phyloP scores from a whole-genome alignment of 2,888 invertebrate genomes.

The Monopis laevigella region DNA sequence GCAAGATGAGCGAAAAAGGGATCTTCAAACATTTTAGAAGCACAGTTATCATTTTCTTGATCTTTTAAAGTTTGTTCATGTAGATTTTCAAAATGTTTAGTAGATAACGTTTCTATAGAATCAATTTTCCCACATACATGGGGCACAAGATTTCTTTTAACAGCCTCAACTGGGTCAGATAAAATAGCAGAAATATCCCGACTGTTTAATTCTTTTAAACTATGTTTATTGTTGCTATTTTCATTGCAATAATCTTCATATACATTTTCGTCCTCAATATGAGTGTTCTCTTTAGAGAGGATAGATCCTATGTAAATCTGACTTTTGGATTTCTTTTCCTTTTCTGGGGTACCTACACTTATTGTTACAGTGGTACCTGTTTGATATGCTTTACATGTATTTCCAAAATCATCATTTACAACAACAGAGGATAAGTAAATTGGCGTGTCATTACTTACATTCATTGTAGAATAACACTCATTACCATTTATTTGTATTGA shows the following conservation, averaged over 20 bases:
- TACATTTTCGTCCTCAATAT: slow-evolving; percentile 36
- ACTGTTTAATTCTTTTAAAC: slow-evolving; percentile 19
- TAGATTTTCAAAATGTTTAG: slow-evolving; percentile 26
- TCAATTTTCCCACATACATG: slow-evolving; percentile 77
- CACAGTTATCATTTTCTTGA: slow-evolving; percentile 51
- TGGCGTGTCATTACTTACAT: slow-evolving; percentile 74
- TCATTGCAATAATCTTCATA: slow-evolving; percentile 54
- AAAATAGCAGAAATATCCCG: slow-evolving; percentile 65
- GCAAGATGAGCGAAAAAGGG: slow-evolving; percentile 71
- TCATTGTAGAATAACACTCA: slow-evolving; percentile 80
- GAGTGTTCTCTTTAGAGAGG: slow-evolving; percentile 31
- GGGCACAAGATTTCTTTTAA: slow-evolving; percentile 77
- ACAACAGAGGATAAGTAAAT: slow-evolving; percentile 79
- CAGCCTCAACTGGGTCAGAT: slow-evolving; percentile 80
- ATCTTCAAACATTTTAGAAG: slow-evolving; percentile 70
- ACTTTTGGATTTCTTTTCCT: slow-evolving; percentile 54
- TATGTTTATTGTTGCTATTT: slow-evolving; percentile 22
- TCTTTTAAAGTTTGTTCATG: slow-evolving; percentile 22
- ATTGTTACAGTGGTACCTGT: slow-evolving; percentile 71
- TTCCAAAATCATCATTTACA: slow-evolving; percentile 67
- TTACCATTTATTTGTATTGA: slow-evolving; percentile 79
- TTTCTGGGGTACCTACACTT: slow-evolving; percentile 64
- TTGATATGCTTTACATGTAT: slow-evolving; percentile 53
- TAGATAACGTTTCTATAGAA: slow-evolving; percentile 18
- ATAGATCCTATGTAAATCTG: slow-evolving; percentile 59